Evolutionary conservation across 2,888 invertebrate species (phyloP), one percentile per base, ranked within the genome.

Genomic region (Platycnemis pennipes): DNA sequence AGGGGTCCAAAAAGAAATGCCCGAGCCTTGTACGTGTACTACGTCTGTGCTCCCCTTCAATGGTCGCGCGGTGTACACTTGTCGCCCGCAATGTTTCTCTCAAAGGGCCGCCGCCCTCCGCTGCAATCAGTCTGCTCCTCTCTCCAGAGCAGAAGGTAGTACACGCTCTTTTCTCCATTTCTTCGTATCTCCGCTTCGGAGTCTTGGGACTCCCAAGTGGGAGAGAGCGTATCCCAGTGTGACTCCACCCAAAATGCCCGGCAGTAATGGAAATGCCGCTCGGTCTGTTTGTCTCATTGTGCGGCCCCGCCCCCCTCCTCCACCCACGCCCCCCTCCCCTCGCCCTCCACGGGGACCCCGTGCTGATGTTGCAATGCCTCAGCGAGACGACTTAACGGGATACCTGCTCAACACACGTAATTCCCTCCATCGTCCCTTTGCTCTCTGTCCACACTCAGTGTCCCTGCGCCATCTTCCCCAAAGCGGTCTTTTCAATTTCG

Each of bases 191-290:
- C 26, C 63, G 2, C 63, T 26, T 63, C 63, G 2, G 2, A 19
- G 22, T n/a, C n/a, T n/a, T n/a, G n/a, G n/a, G 49, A 16, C 49
- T 88, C 46, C 88, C 53, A n/a, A 22, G 56, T 22, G 63, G 26
- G 4, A 16, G 53, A 11, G 53, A 19, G 49, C 22, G 49, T 42
- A 89, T 42, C 89, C 89, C 89, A 1, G 37, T 19, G 22, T 22
- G 89, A 89, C 89, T 56, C 89, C 89, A 53, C 89, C 89, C 89
- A 56, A 89, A 89, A 56, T 89, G 89, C 89, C 56, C 56, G n/a
- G 22, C 89, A 89, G 89, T 89, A 89, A 89, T 89, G 89, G 89
- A 89, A 89, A 89, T 89, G 53, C 31, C 89, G 89, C 56, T 89
- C 89, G 53, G 42, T 89, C 53, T 56, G 89, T n/a, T 63, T 63